Conservation (phyloP, 2,113 vertebrate species). For the Callipepla californica region DNA sequence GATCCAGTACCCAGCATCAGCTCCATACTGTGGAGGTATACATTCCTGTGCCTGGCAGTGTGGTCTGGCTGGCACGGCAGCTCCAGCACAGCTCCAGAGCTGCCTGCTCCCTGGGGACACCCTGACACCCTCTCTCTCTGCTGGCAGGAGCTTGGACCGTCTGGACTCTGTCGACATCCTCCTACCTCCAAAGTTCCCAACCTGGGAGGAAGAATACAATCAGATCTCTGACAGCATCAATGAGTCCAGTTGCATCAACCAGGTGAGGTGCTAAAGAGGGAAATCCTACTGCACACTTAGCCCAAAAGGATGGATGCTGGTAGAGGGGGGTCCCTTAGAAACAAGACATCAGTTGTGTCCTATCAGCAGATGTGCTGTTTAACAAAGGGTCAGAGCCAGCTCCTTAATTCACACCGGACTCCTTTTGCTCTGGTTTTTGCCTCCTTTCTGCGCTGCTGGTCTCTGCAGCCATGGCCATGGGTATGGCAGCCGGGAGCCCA, state of each 20-base stretch:
- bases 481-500: accelerated
- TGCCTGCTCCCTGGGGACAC: accelerated
- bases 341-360: not conserved
- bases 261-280: constrained; percentile 82
- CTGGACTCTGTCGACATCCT: constrained; percentile 91
- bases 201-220: constrained; percentile 96
- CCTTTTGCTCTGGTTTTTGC: not conserved
- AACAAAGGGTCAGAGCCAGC: not conserved
- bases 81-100: not conserved
- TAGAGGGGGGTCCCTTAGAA: not conserved
- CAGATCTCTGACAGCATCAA: constrained; percentile 88
- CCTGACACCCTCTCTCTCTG: constrained; percentile 62
- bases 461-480: not conserved
- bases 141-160: constrained; percentile 91
- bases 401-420: not conserved
- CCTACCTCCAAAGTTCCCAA: constrained; percentile 86
- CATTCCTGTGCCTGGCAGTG: not conserved
- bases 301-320: not conserved
- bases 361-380: not conserved
- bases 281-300: not conserved
- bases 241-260: constrained; percentile 85
- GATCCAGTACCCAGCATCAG: accelerated
- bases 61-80: not conserved
- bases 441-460: not conserved
- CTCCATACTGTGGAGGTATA: accelerated